Base-by-base conservation (phyloP, 2,113 vertebrate genomes). In the Corythoichthys intestinalis region DNA sequence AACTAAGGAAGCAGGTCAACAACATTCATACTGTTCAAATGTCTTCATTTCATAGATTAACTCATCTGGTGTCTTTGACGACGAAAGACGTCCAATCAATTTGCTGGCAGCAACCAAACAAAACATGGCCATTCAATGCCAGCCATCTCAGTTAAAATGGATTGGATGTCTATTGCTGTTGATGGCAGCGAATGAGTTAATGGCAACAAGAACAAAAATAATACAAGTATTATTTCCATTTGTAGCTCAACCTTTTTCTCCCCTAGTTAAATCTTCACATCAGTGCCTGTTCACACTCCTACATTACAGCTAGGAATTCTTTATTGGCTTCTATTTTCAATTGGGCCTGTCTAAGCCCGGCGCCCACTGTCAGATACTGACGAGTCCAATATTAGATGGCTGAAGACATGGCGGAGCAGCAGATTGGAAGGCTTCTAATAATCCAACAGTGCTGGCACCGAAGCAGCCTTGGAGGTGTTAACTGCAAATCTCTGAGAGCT, bases 381-480 rank as follows among this genome's bases (percentile, higher is more conserved):
- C 56, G 38, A 41, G 44, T 41, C 63, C 64, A 80, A 52, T 54
- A 63, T 70, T 72, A 54, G 39, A 80, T 59, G 69, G 56, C 34
- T 58, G 71, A 68, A 37, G 56, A 58, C 56, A 58, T 34, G 56
- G 2, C 34, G 65, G 74, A 60, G 62, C 67, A 68, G 53, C 67
- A 69, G 64, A 70, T 54, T 85, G 81, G 83, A 85, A 87, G 66
- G 72, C 66, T 79, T 44, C 50, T 77, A 73, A 77, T 83, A 77
- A 76, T 81, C 72, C 67, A 65, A 57, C 69, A 49, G 15, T 67
- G 66, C 71, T 86, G 85, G 82, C 81, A 56, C 69, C 71, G 77
- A 74, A 69, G 60, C 52, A 6, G 65, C 71, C 71, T 82, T 67
- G 50, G 72, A 83, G 76, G 83, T 82, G 89, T 80, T 73, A 76